Percentiles rank a stretch among this genome's conserved stretches.
Evolutionary conservation across 2,797 vertebrate species (phyloP).

Genomic region (Erethizon dorsatum): DNA sequence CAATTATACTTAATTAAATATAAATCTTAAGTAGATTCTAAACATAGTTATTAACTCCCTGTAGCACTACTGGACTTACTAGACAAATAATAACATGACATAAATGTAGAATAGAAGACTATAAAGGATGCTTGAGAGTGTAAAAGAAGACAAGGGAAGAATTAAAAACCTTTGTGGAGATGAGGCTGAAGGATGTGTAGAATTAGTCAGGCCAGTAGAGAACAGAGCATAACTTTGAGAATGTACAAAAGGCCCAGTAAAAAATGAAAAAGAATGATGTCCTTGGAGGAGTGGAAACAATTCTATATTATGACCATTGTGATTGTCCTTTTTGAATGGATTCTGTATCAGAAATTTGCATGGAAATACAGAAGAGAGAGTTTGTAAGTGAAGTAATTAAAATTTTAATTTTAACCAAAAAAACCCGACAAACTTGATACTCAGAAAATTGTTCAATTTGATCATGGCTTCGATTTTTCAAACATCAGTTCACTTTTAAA

Average conservation of each 20-base stretch:
- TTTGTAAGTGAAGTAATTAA: constrained; percentile 18
- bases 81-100: neutral
- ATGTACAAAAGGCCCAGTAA: neutral
- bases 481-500: constrained; percentile 17
- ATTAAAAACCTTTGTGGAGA: neutral
- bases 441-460: constrained; percentile 3
- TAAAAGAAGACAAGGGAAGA: neutral
- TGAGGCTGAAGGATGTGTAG: neutral
- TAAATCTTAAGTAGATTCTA: neutral
- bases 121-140: neutral
- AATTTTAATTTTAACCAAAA: constrained; percentile 33
- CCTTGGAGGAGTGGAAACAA: neutral
- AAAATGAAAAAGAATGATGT: neutral
- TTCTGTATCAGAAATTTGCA: constrained; percentile 32
- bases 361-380: constrained; percentile 7
- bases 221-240: neutral
- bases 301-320: neutral
- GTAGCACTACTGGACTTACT: neutral
- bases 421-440: neutral
- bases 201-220: neutral
- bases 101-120: neutral
- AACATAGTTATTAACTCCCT: constrained; percentile 23
- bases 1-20: constrained; percentile 31
- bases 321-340: constrained; percentile 21
- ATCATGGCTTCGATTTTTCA: constrained; percentile 52